Evolutionary conservation across 2,888 invertebrate species (phyloP).

Genomic region (Lasioglossum villosulum): DNA sequence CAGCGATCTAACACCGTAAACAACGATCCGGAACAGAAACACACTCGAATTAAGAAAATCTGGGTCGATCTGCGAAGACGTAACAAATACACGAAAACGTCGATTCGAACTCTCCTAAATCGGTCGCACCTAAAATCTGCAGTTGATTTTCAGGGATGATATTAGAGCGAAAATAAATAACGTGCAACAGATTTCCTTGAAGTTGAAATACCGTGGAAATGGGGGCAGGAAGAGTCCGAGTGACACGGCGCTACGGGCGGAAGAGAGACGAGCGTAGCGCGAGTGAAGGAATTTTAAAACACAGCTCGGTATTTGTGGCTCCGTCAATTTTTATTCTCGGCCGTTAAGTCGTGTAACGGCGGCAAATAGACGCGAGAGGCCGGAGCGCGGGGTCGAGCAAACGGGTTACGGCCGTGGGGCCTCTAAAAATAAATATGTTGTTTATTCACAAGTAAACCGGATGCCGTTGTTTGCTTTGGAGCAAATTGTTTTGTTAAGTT

Average conservation of each 20-base stretch:
- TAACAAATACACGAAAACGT: not conserved
- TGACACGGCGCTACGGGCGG: not conserved
- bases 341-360: conserved; percentile 69
- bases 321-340: conserved; percentile 66
- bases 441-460: conserved; percentile 85
- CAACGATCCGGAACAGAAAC: too few species aligned
- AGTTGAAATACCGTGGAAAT: not conserved
- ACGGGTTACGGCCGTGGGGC: conserved; percentile 76
- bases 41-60: too few species aligned
- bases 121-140: not conserved
- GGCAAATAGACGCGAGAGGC: conserved; percentile 66
- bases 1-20: too few species aligned
- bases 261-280: not conserved
- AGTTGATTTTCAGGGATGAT: not conserved
- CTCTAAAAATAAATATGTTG: conserved; percentile 85
- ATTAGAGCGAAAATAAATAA: not conserved
- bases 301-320: conserved; percentile 41
- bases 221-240: not conserved
- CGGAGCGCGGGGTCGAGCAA: conserved; percentile 65
- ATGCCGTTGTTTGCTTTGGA: conserved; percentile 85
- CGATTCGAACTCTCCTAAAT: not conserved
- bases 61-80: not conserved
- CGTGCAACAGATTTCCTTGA: not conserved
- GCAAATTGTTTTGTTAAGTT: conserved; percentile 85
- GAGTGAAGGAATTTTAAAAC: conserved; percentile 47